Evolutionary conservation across 2,888 invertebrate species (phyloP), one percentile per base, ranked within the genome.

Genomic region (Spodoptera exigua): DNA sequence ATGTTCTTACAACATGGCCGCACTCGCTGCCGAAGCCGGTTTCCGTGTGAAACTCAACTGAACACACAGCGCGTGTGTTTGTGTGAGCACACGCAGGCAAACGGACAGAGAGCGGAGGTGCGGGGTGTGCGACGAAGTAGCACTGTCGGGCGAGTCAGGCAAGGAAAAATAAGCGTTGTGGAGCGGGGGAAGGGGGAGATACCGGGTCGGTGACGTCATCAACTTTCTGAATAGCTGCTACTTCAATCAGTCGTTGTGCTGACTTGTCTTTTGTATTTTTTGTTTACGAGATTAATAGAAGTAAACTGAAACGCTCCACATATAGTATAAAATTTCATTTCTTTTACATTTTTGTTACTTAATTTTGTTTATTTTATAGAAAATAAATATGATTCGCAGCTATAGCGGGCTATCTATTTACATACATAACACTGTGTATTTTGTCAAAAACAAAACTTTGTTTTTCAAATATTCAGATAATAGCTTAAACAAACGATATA

Each of bases 11-110:
- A 92, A 92, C 92, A 92, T 92, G 93, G 93, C 93, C 89, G 92
- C 90, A 87, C 66, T 74, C 74, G 74, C 90, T 89, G 86, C 88
- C 86, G 90, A 91, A 91, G 91, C 90, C 91, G 84, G 92, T 93
- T 94, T 94, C 93, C 92, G 92, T 92, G 93, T 92, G 93, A 93
- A 94, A 93, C 93, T 92, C 91, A 84, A 91, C 87, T 87, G 84
- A 84, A 83, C 84, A 81, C 66, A 86, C 88, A 85, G 90, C 86
- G 88, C 89, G 90, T 91, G 89, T 90, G 87, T 90, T 86, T 76
- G 85, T 86, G 83, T 81, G 85, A 84, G 83, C 83, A 83, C 68
- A 79, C 59, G 54, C 71, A 58, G 66, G 62, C 64, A 70, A 68
- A 57, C 63, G 70, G 74, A 72, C 69, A 74, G 71, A 53, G 61